Percentiles rank a stretch among this genome's conserved stretches.
These are phyloP conservation scores for Gallinago media DNA, from an alignment of 2,113 vertebrate genomes.

Conservation along the genomic window DNA sequence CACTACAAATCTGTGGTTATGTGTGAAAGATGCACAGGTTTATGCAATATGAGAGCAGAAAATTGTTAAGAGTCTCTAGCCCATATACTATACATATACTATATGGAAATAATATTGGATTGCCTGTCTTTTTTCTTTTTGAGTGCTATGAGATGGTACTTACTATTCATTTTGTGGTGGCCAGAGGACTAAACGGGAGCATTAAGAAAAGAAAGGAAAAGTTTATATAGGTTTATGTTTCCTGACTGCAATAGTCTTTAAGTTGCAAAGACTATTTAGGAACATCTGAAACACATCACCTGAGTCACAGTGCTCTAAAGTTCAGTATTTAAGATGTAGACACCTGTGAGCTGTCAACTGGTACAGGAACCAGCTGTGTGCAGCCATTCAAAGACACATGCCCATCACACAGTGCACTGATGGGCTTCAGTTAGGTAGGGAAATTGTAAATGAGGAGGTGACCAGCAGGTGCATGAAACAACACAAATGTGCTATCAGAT, in stretches of 20 bases:
- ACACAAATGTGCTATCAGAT: fast-evolving
- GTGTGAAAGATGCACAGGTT: not conserved
- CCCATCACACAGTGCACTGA: fast-evolving
- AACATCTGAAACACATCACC: not conserved
- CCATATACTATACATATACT: not conserved
- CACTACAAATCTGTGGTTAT: not conserved
- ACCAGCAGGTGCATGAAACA: not conserved
- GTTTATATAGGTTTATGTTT: not conserved
- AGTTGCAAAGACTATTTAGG: not conserved
- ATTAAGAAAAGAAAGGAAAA: not conserved
- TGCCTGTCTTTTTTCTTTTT: not conserved
- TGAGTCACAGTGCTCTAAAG: not conserved
- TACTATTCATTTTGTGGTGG: not conserved
- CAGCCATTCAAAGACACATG: not conserved
- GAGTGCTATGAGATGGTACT: not conserved
- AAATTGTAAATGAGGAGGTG: not conserved
- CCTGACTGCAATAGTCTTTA: not conserved
- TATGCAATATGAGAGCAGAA: not conserved
- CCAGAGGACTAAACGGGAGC: not conserved
- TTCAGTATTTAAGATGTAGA: not conserved
- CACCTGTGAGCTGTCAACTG: not conserved
- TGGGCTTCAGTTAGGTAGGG: not conserved
- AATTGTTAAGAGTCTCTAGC: not conserved
- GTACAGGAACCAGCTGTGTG: not conserved
- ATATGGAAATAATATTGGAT: not conserved